Percentiles rank a stretch among this genome's conserved stretches.
Evolutionary conservation across 2,113 vertebrate species (phyloP).

Genomic region (Xiphophorus couchianus): DNA sequence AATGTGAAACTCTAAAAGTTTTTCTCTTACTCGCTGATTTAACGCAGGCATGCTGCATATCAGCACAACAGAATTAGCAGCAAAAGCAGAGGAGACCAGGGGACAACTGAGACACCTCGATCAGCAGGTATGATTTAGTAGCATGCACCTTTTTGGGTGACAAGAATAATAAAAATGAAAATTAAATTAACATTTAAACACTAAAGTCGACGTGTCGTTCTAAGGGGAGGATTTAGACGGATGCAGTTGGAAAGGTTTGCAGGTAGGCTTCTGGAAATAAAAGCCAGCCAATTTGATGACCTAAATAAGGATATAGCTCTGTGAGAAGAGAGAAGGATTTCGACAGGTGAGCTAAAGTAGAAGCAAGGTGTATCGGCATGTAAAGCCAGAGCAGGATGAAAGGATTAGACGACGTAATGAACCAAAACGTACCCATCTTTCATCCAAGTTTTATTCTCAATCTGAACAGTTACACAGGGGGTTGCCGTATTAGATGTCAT

Average conservation of each 20-base stretch:
- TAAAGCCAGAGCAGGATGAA: slow-evolving; percentile 10
- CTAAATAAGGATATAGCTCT: not conserved
- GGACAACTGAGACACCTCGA: slow-evolving; percentile 76
- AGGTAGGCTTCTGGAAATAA: not conserved
- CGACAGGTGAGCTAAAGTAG: slow-evolving; percentile 37
- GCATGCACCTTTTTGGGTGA: not conserved
- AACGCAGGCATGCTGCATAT: slow-evolving; percentile 70
- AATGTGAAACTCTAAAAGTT: slow-evolving; percentile 2
- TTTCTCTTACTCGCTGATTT: slow-evolving; percentile 32
- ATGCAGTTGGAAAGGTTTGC: not conserved
- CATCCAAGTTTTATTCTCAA: not conserved
- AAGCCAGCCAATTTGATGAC: not conserved
- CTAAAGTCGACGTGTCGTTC: not conserved
- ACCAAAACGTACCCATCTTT: slow-evolving; percentile 10
- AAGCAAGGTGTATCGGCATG: slow-evolving; percentile 39
- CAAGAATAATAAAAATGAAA: not conserved
- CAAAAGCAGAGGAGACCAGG: slow-evolving; percentile 79
- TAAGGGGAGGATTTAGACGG: not conserved
- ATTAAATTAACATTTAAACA: not conserved
- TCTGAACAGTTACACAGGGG: not conserved
- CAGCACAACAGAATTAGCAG: slow-evolving; percentile 76
- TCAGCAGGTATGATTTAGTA: slow-evolving; percentile 73
- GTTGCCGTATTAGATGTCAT: not conserved
- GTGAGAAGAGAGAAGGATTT: not conserved
- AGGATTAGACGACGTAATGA: not conserved